Conservation (phyloP, 2,888 invertebrate species). For the Odontocolon sp. region DNA sequence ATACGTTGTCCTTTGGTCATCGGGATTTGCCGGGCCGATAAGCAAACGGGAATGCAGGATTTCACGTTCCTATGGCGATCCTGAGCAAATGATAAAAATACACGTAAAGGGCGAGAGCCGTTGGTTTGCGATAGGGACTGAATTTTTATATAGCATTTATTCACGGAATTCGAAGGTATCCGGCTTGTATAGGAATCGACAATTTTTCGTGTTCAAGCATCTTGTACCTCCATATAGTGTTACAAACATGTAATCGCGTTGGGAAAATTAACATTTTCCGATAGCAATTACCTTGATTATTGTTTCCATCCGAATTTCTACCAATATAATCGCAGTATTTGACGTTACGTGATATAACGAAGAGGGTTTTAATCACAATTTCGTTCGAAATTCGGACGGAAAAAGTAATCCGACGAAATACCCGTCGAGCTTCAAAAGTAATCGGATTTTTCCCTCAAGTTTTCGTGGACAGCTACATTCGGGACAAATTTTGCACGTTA, state of each 20-base stretch:
- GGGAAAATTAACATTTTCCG: too few relatives aligned
- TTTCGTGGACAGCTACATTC: too few relatives aligned
- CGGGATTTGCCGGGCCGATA: slow-evolving; percentile 58
- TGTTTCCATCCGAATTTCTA: too few relatives aligned
- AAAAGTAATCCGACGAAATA: too few relatives aligned
- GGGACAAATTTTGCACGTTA: too few relatives aligned
- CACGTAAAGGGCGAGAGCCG: slow-evolving; percentile 1
- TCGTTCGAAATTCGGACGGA: too few relatives aligned
- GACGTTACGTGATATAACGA: too few relatives aligned
- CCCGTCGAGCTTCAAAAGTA: too few relatives aligned
- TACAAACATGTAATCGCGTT: not conserved
- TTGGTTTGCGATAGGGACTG: slow-evolving; percentile 8
- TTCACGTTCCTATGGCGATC: slow-evolving; percentile 52
- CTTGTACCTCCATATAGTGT: not conserved
- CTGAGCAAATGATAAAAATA: slow-evolving; percentile 48
- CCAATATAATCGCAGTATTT: too few relatives aligned
- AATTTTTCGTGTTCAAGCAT: slow-evolving; percentile 3
- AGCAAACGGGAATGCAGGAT: slow-evolving; percentile 55
- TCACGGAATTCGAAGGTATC: slow-evolving; percentile 26
- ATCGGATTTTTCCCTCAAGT: too few relatives aligned
- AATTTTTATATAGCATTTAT: slow-evolving; percentile 46
- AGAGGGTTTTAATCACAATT: too few relatives aligned
- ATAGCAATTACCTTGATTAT: too few relatives aligned
- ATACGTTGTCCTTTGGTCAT: slow-evolving; percentile 54
- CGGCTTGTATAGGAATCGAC: not conserved